These are phyloP conservation scores for Lycaena phlaeas DNA, from an alignment of 2,888 invertebrate genomes.

Conservation along the genomic window DNA sequence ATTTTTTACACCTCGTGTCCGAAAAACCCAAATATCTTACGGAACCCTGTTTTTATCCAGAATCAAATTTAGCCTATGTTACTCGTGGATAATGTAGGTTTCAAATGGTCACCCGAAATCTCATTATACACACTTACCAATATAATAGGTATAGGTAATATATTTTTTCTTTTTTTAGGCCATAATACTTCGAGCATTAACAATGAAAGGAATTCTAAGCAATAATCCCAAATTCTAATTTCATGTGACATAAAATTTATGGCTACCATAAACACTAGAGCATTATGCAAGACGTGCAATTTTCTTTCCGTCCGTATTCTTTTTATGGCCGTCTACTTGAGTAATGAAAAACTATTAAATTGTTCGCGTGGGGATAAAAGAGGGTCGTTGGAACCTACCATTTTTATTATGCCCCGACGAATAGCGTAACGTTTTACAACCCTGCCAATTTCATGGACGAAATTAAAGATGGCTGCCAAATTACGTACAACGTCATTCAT, in stretches of 20 bases:
- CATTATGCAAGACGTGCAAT: conserved; percentile 66
- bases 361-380: conserved; percentile 55
- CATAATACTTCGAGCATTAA: not conserved
- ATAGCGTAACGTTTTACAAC: conserved; percentile 51
- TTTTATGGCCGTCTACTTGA: conserved; percentile 67
- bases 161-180: not conserved
- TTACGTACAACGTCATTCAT: not conserved
- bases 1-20: too few species aligned
- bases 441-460: conserved; percentile 52
- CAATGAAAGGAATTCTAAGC: conserved; percentile 9
- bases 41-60: too few species aligned
- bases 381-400: conserved; percentile 59
- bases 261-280: conserved; percentile 31
- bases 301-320: conserved; percentile 58
- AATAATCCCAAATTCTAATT: conserved; percentile 40
- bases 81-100: too few species aligned
- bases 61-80: too few species aligned
- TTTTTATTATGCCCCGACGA: conserved; percentile 53
- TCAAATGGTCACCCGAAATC: too few species aligned
- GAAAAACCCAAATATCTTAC: too few species aligned
- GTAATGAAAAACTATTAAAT: conserved; percentile 71
- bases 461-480: conserved; percentile 47
- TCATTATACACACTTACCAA: too few species aligned
- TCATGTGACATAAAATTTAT: conserved; percentile 45
- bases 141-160: too few species aligned